Evolutionary conservation across 2,888 invertebrate species (phyloP), one percentile per base, ranked within the genome.

Genomic region (Xylota segnis): DNA sequence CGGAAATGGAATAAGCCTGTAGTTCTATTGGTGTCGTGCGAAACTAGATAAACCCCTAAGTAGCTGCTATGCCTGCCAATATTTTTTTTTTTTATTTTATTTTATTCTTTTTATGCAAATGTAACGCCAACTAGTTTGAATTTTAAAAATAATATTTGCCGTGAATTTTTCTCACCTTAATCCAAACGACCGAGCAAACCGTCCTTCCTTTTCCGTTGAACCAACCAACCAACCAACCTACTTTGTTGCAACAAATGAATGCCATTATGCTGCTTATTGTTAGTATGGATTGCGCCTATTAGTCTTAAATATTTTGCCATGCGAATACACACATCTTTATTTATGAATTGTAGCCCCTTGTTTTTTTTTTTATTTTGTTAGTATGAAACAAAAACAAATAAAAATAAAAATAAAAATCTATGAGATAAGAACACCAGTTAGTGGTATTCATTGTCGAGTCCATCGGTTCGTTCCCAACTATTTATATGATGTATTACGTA

Each of bases 401-500:
- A 29, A 14, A 12, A 14, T 5, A 29, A 50, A 37, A 14, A 23
- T 0, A 34, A 47, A 32, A 18, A 34, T 9, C 14, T 23, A 47
- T 32, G 14, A 29, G 32, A 32, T 32, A 56, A 56, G 14, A 29
- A 16, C 56, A 52, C 12, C 40, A 68, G 27, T 27, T 9, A 27
- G 7, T 9, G 14, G 7, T 37, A 37, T 52, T 14, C 18, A 66
- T 37, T 29, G 9, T 14, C 10, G 27, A 34, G 40, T 27, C 40
- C 52, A 54, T 16, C 32, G 29, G 56, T 56, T 29, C 32, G 32
- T 56, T 43, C 65, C 9, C 34, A 32, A 66, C 40, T 54, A 16
- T 40, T 16, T 52, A 52, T n/a, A 32, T 52, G 27, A 10, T 32
- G 27, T 27, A 40, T 40, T 52, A 54, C 54, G 37, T 54, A 54